Base-by-base conservation (phyloP, 2,888 invertebrate genomes). In the Ommatoiulus sabulosus region DNA sequence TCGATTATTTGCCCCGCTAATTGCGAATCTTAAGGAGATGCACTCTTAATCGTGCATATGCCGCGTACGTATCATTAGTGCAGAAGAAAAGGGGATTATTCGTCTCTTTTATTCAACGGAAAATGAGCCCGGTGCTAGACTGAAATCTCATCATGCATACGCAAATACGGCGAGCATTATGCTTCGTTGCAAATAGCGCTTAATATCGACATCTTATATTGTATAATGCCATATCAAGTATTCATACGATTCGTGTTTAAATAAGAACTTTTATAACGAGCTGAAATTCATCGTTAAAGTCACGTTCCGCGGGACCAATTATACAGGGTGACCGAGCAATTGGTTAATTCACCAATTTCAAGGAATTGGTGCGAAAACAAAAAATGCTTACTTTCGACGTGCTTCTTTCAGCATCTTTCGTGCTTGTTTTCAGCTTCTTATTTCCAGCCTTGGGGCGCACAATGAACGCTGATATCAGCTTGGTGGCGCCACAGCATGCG, bases 1-100 rank as follows among this genome's bases (percentile, higher is more conserved):
- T 72, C 24, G 24, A 72, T 72, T 72, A 72, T 24, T 72, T 72
- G 24, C 72, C 24, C 24, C 24, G 72, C 24, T 72, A 72, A 24
- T 72, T 72, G 72, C 10, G 24, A 72, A 72, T 72, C 72, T 72
- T 72, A 72, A 72, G 72, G 72, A 72, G 24, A 72, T 72, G 24
- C 72, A 72, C 72, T 72, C 72, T 24, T 72, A 72, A 72, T 72
- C 24, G 24, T 72, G n/a, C 4, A 24, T 72, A 72, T 72, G 72
- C 72, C 10, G 24, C 72, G 72, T 72, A 5, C 72, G 72, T 72
- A 24, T 72, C 72, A 72, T 72, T 72, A 72, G 72, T 72, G 72
- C 72, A 72, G 24, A 72, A 72, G 72, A 72, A 72, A 72, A 72
- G 72, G 48, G 72, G 72, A 72, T 72, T 72, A 72, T 72, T 72